Conservation (phyloP, 2,797 vertebrate species). For the Uromys caudimaculatus region DNA sequence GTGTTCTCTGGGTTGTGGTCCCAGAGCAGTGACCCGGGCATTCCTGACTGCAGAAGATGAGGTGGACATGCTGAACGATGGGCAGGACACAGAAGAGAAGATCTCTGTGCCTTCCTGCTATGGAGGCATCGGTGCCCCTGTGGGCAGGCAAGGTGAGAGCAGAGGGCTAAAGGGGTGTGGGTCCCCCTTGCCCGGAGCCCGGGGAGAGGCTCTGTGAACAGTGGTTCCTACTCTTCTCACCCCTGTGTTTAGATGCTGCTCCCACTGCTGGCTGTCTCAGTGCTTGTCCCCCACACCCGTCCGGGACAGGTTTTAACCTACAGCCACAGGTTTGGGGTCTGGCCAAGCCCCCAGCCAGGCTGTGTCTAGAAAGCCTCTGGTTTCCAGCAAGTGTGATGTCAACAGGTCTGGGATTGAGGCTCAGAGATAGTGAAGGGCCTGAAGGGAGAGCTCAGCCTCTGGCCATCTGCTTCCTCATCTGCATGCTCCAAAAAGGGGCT, state of each 20-base stretch:
- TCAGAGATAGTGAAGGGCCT: neutral
- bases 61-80: constrained; percentile 73
- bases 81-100: constrained; percentile 66
- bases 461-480: neutral
- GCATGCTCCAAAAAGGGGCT: neutral
- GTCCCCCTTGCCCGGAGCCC: neutral
- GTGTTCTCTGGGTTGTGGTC: constrained; percentile 11
- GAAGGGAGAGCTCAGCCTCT: neutral
- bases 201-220: neutral
- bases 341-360: neutral
- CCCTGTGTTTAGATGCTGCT: neutral
- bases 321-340: neutral
- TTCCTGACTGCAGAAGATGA: constrained; percentile 84
- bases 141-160: constrained; percentile 76
- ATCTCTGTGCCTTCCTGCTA: constrained; percentile 69
- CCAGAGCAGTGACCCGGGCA: neutral
- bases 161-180: neutral
- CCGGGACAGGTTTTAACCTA: neutral
- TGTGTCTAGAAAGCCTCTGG: neutral
- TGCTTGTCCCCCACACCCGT: neutral
- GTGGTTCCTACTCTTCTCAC: neutral
- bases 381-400: neutral
- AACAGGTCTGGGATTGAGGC: neutral
- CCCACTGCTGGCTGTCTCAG: neutral
- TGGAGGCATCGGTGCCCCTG: neutral